phyloP scores from a whole-genome alignment of 1,140 invertebrate species.

The Radopholus similis region DNA sequence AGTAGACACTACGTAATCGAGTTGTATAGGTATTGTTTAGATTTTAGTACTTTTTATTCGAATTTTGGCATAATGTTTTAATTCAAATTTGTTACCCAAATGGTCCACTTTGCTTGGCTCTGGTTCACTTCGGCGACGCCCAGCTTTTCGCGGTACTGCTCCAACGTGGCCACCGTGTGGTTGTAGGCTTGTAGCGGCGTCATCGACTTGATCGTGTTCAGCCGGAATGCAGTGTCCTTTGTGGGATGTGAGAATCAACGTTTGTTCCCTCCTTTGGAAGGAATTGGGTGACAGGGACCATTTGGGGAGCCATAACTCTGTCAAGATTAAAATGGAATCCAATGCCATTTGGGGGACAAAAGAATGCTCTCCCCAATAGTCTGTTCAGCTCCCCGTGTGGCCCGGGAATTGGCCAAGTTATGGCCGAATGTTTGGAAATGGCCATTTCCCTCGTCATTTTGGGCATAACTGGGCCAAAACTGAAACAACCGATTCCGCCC shows the following conservation, averaged over 20 bases:
- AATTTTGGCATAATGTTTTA: neutral
- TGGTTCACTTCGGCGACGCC: constrained; percentile 27
- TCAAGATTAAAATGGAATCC: too few species aligned
- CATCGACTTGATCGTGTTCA: constrained; percentile 47
- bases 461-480: too few species aligned
- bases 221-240: constrained; percentile 41
- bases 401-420: too few species aligned
- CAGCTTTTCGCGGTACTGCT: constrained; percentile 28
- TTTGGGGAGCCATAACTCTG: too few species aligned
- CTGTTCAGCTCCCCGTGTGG: too few species aligned
- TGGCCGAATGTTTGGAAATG: too few species aligned
- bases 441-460: too few species aligned
- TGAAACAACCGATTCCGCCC: too few species aligned
- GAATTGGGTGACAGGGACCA: too few species aligned
- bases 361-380: neutral
- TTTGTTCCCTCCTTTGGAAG: too few species aligned
- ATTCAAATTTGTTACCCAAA: constrained; percentile 25
- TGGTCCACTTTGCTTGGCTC: constrained; percentile 42
- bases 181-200: constrained; percentile 41
- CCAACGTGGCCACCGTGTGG: constrained; percentile 38
- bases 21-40: neutral
- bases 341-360: too few species aligned
- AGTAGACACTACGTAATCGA: too few species aligned
- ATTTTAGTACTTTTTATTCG: neutral
- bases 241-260: constrained; percentile 4